These are phyloP conservation scores for Ardeotis arabs DNA, from an alignment of 2,113 vertebrate genomes.

Conservation along the genomic window DNA sequence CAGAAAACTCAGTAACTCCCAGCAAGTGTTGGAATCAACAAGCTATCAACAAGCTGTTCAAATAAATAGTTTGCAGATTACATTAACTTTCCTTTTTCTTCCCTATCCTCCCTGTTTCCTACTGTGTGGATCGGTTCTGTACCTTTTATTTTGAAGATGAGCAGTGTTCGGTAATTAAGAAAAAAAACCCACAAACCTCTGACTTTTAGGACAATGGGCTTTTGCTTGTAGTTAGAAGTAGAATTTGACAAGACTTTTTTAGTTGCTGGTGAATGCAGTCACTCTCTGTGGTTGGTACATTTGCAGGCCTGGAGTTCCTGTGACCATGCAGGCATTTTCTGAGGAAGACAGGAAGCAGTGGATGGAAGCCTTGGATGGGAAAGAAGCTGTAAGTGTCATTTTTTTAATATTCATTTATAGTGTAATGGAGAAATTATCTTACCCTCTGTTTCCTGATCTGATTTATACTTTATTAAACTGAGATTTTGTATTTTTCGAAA, in stretches of 20 bases:
- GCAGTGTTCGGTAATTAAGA: not conserved
- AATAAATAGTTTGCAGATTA: not conserved
- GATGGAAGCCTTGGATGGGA: conserved; percentile 96
- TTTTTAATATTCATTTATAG: not conserved
- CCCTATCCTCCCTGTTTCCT: not conserved
- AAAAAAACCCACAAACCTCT: not conserved
- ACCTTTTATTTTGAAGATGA: not conserved
- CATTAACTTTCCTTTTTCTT: not conserved
- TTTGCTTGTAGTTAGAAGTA: not conserved
- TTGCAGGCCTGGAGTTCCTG: conserved; percentile 83
- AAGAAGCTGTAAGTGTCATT: conserved; percentile 86
- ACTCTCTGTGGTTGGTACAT: not conserved
- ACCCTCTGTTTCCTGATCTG: not conserved
- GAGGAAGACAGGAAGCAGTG: conserved; percentile 92
- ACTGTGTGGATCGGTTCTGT: not conserved
- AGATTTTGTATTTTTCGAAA: not conserved
- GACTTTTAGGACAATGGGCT: not conserved
- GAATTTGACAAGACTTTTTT: not conserved
- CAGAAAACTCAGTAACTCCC: not conserved
- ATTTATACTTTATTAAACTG: not conserved
- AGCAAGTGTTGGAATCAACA: not conserved
- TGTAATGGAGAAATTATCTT: not conserved
- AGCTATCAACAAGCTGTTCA: not conserved
- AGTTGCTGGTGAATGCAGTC: not conserved
- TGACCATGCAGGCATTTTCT: conserved; percentile 92